A percentile compares a stretch with the other conserved stretches of the same genome.
Conservation (phyloP, 2,113 vertebrate species). For the Diphyllodes magnificus region DNA sequence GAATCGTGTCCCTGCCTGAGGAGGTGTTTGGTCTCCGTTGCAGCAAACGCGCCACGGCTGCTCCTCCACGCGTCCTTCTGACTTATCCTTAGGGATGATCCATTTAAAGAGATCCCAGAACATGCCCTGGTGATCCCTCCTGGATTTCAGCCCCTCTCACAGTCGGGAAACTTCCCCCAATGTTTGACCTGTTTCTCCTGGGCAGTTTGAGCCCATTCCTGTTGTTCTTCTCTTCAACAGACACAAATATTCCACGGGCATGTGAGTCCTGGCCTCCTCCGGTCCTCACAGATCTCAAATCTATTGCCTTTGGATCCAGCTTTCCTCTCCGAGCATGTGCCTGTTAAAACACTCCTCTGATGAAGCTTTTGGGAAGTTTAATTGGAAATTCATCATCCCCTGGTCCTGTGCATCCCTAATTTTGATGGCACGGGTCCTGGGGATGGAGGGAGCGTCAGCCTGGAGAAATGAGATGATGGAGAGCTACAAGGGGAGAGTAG, state of each 20-base stretch:
- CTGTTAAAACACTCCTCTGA: neutral
- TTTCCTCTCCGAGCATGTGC: neutral
- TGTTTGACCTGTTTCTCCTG: neutral
- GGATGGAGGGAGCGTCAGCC: neutral
- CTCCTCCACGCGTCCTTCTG: neutral
- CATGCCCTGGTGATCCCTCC: neutral
- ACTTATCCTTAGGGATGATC: neutral
- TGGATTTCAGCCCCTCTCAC: neutral
- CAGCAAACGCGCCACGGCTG: neutral
- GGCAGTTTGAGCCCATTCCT: neutral
- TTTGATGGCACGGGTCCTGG: neutral
- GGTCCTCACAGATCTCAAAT: neutral
- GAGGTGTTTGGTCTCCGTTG: neutral
- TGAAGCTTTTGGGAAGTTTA: neutral
- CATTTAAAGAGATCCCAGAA: neutral
- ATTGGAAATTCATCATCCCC: neutral
- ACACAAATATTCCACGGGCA: neutral
- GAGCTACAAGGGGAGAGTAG: neutral
- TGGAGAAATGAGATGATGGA: neutral
- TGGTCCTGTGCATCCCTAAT: neutral
- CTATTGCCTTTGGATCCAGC: neutral
- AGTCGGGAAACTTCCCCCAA: neutral
- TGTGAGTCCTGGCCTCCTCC: neutral
- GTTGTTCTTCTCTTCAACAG: neutral
- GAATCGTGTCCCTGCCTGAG: fast-evolving